Evolutionary conservation across 2,888 invertebrate species (phyloP).

Genomic region (Dicranocentrus wangi): DNA sequence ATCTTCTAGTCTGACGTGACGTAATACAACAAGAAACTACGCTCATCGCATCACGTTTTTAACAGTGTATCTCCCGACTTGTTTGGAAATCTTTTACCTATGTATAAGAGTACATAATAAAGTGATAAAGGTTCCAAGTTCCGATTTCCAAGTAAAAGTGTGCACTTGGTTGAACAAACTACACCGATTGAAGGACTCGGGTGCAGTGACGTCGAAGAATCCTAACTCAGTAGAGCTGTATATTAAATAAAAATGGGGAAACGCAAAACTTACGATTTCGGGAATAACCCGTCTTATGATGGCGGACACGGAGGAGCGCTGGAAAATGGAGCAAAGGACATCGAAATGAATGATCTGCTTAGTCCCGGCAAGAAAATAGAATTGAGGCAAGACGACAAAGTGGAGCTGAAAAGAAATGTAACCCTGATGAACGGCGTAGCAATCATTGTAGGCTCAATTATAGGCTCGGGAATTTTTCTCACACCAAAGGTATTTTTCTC

Average conservation of each 20-base stretch:
- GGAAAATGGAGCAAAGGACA: constrained; percentile 46
- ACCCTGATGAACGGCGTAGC: constrained; percentile 90
- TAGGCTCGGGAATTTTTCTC: constrained; percentile 94
- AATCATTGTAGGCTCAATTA: constrained; percentile 90
- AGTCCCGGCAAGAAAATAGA: constrained; percentile 63
- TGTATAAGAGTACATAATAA: too few relatives aligned
- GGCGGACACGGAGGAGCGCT: constrained; percentile 35
- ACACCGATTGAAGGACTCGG: not conserved
- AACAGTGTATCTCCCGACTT: not conserved
- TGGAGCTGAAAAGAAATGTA: constrained; percentile 86
- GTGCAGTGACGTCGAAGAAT: not conserved
- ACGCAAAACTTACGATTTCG: constrained; percentile 65
- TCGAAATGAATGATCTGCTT: constrained; percentile 54
- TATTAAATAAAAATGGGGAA: constrained; percentile 55
- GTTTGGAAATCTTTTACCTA: too few relatives aligned
- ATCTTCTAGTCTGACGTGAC: not conserved
- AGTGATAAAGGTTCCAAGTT: not conserved
- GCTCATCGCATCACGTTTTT: not conserved
- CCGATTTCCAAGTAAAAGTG: not conserved
- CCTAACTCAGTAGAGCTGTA: not conserved
- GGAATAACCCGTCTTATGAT: constrained; percentile 37
- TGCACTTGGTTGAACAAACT: not conserved
- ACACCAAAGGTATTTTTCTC: constrained; percentile 79
- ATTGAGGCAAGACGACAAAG: constrained; percentile 74
- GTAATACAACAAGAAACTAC: not conserved